These are phyloP conservation scores for Euura saliciscinereae DNA, from an alignment of 1,140 invertebrate genomes.

Conservation along the genomic window DNA sequence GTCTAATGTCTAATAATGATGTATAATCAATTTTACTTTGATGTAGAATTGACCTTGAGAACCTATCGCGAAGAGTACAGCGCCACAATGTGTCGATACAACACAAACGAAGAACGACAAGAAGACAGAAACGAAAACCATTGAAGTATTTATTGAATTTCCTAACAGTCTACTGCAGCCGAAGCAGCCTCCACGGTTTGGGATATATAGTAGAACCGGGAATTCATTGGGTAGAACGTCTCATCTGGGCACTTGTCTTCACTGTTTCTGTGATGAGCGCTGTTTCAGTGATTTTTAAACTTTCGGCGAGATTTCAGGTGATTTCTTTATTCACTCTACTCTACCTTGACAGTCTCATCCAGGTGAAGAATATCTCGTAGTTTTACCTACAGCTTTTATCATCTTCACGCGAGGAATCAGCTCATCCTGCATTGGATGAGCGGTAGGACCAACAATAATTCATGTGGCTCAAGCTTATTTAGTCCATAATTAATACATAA, in stretches of 20 bases:
- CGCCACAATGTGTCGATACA: neutral
- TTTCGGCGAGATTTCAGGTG: slow-evolving; percentile 23
- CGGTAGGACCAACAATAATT: too few relatives aligned
- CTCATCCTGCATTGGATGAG: too few relatives aligned
- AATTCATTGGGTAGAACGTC: slow-evolving; percentile 17
- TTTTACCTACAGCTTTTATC: too few relatives aligned
- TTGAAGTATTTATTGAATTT: neutral
- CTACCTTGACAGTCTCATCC: neutral
- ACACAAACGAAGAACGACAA: neutral
- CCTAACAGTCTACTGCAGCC: slow-evolving; percentile 13
- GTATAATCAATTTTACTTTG: neutral
- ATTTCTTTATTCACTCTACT: neutral
- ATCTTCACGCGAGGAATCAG: too few relatives aligned
- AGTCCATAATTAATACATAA: too few relatives aligned
- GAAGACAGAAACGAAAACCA: neutral
- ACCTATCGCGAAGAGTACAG: neutral
- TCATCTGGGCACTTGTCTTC: slow-evolving; percentile 18
- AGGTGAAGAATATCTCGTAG: too few relatives aligned
- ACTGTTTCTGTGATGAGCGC: slow-evolving; percentile 18
- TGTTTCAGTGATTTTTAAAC: slow-evolving; percentile 8
- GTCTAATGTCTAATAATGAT: neutral
- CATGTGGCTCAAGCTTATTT: too few relatives aligned
- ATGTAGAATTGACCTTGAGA: neutral
- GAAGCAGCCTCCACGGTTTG: slow-evolving; percentile 15
- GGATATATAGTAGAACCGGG: slow-evolving; percentile 18